Evolutionary conservation across 2,113 vertebrate genomes (phyloP), one percentile per base, ranked within the genome.

Genomic region (Eurypyga helias): DNA sequence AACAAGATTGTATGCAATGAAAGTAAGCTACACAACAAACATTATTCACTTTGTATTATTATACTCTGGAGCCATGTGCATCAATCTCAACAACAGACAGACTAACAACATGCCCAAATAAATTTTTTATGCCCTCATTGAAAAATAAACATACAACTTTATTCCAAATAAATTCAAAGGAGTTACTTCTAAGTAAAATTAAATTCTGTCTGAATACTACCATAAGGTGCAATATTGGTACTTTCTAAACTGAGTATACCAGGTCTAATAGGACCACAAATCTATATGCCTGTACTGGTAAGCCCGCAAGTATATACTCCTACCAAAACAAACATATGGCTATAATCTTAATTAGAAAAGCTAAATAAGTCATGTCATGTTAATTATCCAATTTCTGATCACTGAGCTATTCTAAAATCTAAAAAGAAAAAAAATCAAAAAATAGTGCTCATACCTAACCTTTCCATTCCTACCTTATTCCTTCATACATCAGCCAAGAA

Each of bases 361-460:
- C 64, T 95, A 90, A 97, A 92, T 48, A 60, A 94, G 54, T 31
- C 34, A 29, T n/a, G 15, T 65, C 78, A 83, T 11, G 52, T 45
- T 95, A 95, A 84, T 86, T 92, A 69, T 38, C 58, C 91, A 62
- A 97, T 24, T 96, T 96, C 87, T 85, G 91, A 92, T 75, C 89
- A 69, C 43, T 95, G 81, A 95, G 87, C 62, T 84, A 86, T 71
- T 91, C 58, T 81, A 91, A 83, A 95, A 41, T 41, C 12, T 41
- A 41, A 41, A 41, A 41, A 41, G 12, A 41, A 41, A 41, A 41
- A 41, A 96, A 79, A 65, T 11, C 14, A 82, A 91, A 76, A 89
- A 62, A 60, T 1, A 89, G 58, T 46, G 33, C 17, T 62, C 15
- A 58, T 83, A 75, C 19, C 90, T 93, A 90, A 93, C 48, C 72